Evolutionary conservation across 2,888 invertebrate genomes (phyloP), one percentile per base, ranked within the genome.

Genomic region (Agrochola litura): DNA sequence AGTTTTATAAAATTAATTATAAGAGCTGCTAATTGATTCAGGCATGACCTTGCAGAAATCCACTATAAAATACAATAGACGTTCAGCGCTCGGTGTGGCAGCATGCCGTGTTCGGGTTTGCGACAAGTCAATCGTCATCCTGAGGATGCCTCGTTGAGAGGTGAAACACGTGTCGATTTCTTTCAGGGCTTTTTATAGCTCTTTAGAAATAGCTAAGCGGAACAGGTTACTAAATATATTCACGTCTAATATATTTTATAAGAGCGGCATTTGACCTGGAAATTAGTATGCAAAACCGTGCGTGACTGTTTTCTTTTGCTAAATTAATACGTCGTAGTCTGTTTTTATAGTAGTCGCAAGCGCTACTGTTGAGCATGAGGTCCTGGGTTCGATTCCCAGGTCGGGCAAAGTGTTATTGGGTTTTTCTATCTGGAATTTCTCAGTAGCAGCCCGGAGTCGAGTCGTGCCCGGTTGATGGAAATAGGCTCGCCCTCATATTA

Each of bases 1-100:
- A 49, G 9, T 73, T 37, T 46, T 4, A 65, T 52, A 43, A 30
- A 52, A 61, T 69, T 60, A 19, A 60, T 79, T 52, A 19, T 2
- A 64, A 77, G 14, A 49, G 25, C 22, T 56, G n/a, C 25, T 30
- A 30, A 30, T 30, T 30, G 30, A 30, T 30, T 30, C 2, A 30
- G 30, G 30, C 30, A 2, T 30, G 30, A 30, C 30, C 30, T 30
- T 30, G 30, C 30, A 2, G 30, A 30, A 30, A 30, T 30, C 30
- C 30, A 30, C 2, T 30, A 30, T 1, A 30, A 30, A 30, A 30
- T 30, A 30, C 30, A 30, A 30, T 30, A 30, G 30, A 30, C 30
- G 30, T 30, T 30, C 30, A 30, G 30, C 30, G 30, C 30, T 30
- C 30, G 30, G 30, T 30, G 30, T 30, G 30, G 30, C 30, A 30